Evolutionary conservation across 2,888 invertebrate genomes (phyloP), one percentile per base, ranked within the genome.

Genomic region (Cryptocephalus primarius): DNA sequence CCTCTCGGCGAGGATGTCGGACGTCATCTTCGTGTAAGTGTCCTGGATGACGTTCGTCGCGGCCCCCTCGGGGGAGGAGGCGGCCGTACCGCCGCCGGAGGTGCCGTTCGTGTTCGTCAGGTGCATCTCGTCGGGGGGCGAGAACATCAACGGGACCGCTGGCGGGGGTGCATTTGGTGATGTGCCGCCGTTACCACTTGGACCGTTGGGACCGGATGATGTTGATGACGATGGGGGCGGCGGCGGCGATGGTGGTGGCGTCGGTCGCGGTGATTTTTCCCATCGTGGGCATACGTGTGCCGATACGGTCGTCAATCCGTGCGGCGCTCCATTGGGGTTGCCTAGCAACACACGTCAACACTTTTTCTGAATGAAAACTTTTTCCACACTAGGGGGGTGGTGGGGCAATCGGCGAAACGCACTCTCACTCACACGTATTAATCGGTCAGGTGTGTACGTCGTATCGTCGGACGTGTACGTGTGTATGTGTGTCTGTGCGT

Each of bases 1-100:
- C 54, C 89, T 76, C 64, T 91, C 90, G 41, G 88, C 86, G 55
- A 90, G 71, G 42, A 87, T 75, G 67, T 89, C 89, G 8, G 88
- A 88, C 22, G 88, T 88, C 67, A 89, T 71, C 57, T 72, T 71
- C 46, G 86, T 87, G 74, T 85, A 87, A 53, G 85, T 85, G 72
- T 88, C 87, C 67, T 85, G 85, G 55, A 87, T 77, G 58, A 84
- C 71, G 59, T 69, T 75, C 55, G 80, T 76, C 57, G 80, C 80
- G 69, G 82, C 82, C 70, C 82, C 82, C 64, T 82, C 82, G 67
- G 84, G 81, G 48, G 83, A 80, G 64, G 83, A 78, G 60, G 78
- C 75, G 64, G 83, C 78, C 60, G 78, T 75, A 61, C 77, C 80
- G 13, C 13, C 31, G 13, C 33, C 36, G 4, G 43, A 34, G 31